A percentile compares a stretch with the other conserved stretches of the same genome.
Evolutionary conservation across 2,888 invertebrate species (phyloP).

Genomic region (Pachymerium ferrugineum): DNA sequence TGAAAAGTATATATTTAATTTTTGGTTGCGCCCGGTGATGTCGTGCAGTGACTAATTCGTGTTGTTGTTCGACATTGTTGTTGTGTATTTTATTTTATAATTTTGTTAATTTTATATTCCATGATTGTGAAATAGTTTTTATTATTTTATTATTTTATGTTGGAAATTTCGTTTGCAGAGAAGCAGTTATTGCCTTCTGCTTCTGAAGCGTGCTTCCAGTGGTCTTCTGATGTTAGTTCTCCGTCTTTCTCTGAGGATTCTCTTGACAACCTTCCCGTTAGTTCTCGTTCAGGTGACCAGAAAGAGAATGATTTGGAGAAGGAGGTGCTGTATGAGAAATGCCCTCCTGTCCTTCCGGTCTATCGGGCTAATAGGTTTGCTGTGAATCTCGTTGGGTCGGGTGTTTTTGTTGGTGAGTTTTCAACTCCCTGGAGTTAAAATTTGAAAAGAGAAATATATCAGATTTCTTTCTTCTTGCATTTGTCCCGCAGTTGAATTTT

Average conservation of each 20-base stretch:
- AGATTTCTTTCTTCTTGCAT: neutral
- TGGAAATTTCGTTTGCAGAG: constrained; percentile 19
- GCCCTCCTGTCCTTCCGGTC: neutral
- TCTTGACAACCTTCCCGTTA: neutral
- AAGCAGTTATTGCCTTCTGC: neutral
- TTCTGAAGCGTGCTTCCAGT: neutral
- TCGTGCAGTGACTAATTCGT: too few species aligned
- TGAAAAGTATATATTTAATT: neutral
- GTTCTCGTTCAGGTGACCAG: neutral
- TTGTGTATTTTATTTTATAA: neutral
- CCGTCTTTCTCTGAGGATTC: constrained; percentile 14
- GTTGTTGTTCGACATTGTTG: too few species aligned
- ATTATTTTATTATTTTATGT: neutral
- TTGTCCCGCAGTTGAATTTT: neutral
- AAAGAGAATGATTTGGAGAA: neutral
- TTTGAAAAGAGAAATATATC: too few species aligned
- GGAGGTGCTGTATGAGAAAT: neutral
- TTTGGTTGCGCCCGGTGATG: too few species aligned
- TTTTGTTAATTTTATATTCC: neutral
- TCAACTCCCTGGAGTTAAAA: too few species aligned
- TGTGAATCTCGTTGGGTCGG: constrained; percentile 34
- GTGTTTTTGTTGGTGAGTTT: constrained; percentile 37
- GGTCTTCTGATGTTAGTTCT: constrained; percentile 16
- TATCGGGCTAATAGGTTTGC: constrained; percentile 30
- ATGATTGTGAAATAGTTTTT: neutral